Conservation (phyloP, 2,888 invertebrate species). For the Cremastinae sp. region DNA sequence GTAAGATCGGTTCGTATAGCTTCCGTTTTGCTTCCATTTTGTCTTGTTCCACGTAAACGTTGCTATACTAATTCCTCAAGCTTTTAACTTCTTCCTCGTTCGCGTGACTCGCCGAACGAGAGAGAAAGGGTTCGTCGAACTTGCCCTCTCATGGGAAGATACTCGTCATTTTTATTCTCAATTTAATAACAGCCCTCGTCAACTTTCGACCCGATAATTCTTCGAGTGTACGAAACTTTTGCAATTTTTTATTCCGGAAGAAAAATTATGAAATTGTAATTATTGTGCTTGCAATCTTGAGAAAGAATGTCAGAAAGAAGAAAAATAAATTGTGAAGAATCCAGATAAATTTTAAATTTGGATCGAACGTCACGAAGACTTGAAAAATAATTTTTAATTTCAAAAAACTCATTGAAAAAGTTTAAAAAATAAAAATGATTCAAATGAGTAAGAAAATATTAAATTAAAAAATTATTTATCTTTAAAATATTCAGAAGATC, state of each 20-base stretch:
- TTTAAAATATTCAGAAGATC: too few relatives aligned
- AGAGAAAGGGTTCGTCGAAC: slow-evolving; percentile 27
- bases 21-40: slow-evolving; percentile 49
- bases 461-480: not conserved
- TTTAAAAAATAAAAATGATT: not conserved
- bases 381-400: too few relatives aligned
- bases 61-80: slow-evolving; percentile 36
- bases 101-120: slow-evolving; percentile 16
- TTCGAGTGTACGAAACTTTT: not conserved
- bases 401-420: too few relatives aligned
- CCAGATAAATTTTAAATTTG: too few relatives aligned
- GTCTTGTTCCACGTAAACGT: slow-evolving; percentile 41
- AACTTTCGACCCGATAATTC: not conserved
- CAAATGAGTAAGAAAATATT: not conserved
- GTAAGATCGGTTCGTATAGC: slow-evolving; percentile 35
- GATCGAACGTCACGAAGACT: too few relatives aligned
- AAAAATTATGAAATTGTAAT: not conserved
- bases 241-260: not conserved
- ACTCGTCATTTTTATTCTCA: not conserved
- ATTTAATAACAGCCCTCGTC: not conserved
- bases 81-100: not conserved
- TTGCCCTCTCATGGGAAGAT: slow-evolving; percentile 6
- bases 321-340: too few relatives aligned
- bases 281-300: not conserved
- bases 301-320: too few relatives aligned